These are phyloP conservation scores for Chloroclysta siterata DNA, from an alignment of 2,888 invertebrate genomes.

Conservation along the genomic window DNA sequence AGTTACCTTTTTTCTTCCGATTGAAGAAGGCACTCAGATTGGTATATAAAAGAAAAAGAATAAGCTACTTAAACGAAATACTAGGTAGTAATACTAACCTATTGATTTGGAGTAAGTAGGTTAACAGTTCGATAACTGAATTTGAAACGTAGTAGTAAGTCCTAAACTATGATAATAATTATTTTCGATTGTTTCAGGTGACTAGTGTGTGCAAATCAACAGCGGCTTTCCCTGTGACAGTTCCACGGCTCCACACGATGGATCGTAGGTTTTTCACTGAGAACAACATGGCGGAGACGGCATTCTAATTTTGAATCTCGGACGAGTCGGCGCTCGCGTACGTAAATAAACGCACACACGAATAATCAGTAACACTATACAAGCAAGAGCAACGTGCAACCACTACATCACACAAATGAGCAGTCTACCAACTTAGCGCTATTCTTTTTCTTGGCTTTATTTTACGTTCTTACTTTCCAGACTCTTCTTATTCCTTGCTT, in stretches of 20 bases:
- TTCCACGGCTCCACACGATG: slow-evolving; percentile 69
- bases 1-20: too few species aligned
- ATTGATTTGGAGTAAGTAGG: too few species aligned
- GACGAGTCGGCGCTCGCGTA: slow-evolving; percentile 85
- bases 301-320: slow-evolving; percentile 85
- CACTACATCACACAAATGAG: slow-evolving; percentile 54
- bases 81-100: too few species aligned
- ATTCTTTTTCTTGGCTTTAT: slow-evolving; percentile 21
- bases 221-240: slow-evolving; percentile 57
- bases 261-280: slow-evolving; percentile 82
- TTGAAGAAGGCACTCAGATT: too few species aligned
- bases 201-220: slow-evolving; percentile 20
- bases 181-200: slow-evolving; percentile 8
- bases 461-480: slow-evolving; percentile 33
- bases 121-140: too few species aligned
- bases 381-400: slow-evolving; percentile 68
- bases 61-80: too few species aligned
- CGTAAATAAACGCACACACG: slow-evolving; percentile 85
- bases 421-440: slow-evolving; percentile 44
- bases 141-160: too few species aligned
- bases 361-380: slow-evolving; percentile 82
- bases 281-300: slow-evolving; percentile 84
- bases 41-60: too few species aligned
- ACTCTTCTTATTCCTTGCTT: slow-evolving; percentile 17
- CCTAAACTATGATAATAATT: not conserved